phyloP scores from a whole-genome alignment of 1,140 invertebrate genomes.

The Lucilia cuprina region DNA sequence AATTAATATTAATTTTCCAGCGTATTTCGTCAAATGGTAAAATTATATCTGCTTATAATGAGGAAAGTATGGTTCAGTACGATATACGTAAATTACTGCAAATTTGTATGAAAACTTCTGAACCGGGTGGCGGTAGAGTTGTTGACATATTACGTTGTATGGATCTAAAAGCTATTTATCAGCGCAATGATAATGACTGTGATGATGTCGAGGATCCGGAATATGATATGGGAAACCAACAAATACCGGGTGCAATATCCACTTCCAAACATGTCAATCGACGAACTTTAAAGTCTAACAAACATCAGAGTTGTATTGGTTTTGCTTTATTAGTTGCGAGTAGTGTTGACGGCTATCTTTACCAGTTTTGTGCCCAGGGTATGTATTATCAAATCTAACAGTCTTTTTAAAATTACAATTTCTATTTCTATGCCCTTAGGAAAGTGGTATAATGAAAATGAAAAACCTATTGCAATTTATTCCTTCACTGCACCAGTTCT shows the following conservation, averaged over 20 bases:
- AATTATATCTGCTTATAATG: slow-evolving; percentile 37
- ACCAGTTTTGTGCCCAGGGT: slow-evolving; percentile 59
- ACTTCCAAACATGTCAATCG: slow-evolving; percentile 56
- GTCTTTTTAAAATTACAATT: background rate
- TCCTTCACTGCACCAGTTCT: slow-evolving; percentile 76
- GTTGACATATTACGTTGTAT: slow-evolving; percentile 57
- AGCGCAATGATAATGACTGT: slow-evolving; percentile 42
- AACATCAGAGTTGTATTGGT: slow-evolving; percentile 54
- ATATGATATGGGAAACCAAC: slow-evolving; percentile 60
- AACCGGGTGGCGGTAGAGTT: slow-evolving; percentile 48
- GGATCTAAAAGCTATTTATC: slow-evolving; percentile 58
- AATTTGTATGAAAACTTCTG: slow-evolving; percentile 57
- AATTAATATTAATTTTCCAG: slow-evolving; percentile 1
- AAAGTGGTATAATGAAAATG: slow-evolving; percentile 61
- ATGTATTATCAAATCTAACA: background rate
- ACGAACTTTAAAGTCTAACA: slow-evolving; percentile 52
- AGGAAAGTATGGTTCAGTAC: slow-evolving; percentile 55
- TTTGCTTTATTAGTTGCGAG: slow-evolving; percentile 55
- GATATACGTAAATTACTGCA: slow-evolving; percentile 55
- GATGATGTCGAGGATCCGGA: slow-evolving; percentile 49
- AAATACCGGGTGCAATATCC: slow-evolving; percentile 56
- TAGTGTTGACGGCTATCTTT: slow-evolving; percentile 58
- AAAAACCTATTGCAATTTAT: slow-evolving; percentile 64
- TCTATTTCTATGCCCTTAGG: background rate
- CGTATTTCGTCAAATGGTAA: slow-evolving; percentile 47